Evolutionary conservation across 2,888 invertebrate genomes (phyloP), one percentile per base, ranked within the genome.

Genomic region (Drosophila neotestacea): DNA sequence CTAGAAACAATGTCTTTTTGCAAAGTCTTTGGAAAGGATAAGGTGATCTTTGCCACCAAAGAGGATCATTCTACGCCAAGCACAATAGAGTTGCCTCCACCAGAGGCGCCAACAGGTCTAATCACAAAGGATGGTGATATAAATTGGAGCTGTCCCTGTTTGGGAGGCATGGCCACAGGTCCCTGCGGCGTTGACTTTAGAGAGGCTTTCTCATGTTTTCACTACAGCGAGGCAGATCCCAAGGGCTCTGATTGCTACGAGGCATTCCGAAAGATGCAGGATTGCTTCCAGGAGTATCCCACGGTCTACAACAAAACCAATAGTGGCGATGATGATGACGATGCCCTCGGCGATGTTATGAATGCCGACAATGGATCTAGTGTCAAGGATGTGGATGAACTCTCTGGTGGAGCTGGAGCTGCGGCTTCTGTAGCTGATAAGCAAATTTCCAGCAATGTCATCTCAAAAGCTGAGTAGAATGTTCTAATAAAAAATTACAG

Each of bases 111-210:
- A 63, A 95, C 96, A 47, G 98, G 98, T 9, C 93, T 98, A 11
- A 95, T 98, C 77, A 93, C 96, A 64, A 94, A 96, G 0, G 96
- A 96, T 92, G 98, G 98, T 5, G 95, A 96, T 71, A 98, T 99
- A 77, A 99, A 99, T 93, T 99, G 98, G 98, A 96, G 96, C 91
- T 99, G 99, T 90, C 98, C 98, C 0, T 99, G 99, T 91, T 94
- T 99, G 38, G 98, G 98, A 11, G 98, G 98, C n/a, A 98, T 98
- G 97, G 97, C 98, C 5, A 97, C 97, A 0, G 98, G 99, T 0
- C 98, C 99, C 0, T 99, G 99, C 92, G 98, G 98, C 1, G 94
- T 96, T 11, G 96, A 98, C 92, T 99, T 99, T 93, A 94, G 98
- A 44, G 96, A 98, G 79, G 98, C 98, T 2, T 98, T 99, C 92